A percentile compares a stretch with the other conserved stretches of the same genome.
Conservation (phyloP, 2,888 invertebrate genomes). For the Kryphioiulus occultus region DNA sequence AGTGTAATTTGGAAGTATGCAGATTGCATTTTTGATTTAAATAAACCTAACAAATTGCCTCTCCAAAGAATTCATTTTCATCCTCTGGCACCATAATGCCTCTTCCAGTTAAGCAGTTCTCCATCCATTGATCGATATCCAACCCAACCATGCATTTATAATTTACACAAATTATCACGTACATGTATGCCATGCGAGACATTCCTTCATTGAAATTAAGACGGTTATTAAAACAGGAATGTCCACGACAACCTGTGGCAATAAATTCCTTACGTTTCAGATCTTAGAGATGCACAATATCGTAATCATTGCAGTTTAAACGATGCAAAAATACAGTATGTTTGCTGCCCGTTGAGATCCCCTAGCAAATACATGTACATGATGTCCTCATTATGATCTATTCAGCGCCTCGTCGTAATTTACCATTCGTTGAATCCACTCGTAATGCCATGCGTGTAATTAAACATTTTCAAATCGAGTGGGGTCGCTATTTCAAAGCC, state of each 20-base stretch:
- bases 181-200: background rate
- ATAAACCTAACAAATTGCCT: background rate
- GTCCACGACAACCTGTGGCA: background rate
- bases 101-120: background rate
- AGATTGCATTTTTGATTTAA: conserved; percentile 32
- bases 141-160: background rate
- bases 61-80: background rate
- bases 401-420: background rate
- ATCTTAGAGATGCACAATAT: background rate
- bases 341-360: background rate
- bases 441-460: conserved; percentile 7
- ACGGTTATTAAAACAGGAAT: conserved; percentile 11
- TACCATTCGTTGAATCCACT: background rate
- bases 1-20: background rate
- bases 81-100: background rate
- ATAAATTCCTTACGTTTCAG: background rate
- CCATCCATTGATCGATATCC: background rate
- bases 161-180: conserved; percentile 1
- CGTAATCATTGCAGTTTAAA: background rate
- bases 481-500: background rate
- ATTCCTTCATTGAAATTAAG: background rate
- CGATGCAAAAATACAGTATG: background rate
- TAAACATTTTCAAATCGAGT: conserved; percentile 1
- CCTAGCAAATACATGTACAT: background rate
- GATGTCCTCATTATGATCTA: conserved; percentile 26